Conservation (phyloP, 2,113 vertebrate species). For the Microtus montanus region DNA sequence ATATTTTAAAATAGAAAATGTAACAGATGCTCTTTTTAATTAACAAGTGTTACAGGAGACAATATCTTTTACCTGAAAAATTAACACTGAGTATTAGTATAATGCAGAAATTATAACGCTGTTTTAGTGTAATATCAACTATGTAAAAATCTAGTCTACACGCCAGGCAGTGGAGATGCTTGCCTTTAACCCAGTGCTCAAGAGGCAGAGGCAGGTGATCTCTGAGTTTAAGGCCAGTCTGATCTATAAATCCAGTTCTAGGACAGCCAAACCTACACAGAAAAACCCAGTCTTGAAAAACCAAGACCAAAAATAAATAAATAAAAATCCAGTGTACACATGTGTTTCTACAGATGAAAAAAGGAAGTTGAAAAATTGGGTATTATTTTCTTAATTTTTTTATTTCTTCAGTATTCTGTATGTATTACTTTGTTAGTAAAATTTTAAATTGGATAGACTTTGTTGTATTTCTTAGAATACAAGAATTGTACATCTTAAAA, state of each 20-base stretch:
- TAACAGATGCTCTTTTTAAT: background rate
- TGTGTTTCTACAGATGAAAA: background rate
- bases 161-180: background rate
- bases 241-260: background rate
- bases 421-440: constrained; percentile 5
- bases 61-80: constrained; percentile 10
- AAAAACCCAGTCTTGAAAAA: background rate
- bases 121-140: constrained; percentile 11
- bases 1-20: background rate
- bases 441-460: constrained; percentile 40
- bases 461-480: background rate
- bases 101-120: constrained; percentile 3
- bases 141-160: constrained; percentile 11
- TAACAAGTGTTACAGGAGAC: background rate
- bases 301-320: background rate
- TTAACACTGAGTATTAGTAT: background rate
- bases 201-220: background rate
- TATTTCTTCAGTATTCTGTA: constrained; percentile 20
- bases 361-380: background rate
- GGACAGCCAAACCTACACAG: background rate
- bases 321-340: background rate
- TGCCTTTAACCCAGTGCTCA: background rate
- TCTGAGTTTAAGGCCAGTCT: background rate
- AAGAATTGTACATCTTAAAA: constrained; percentile 7
- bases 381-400: constrained; percentile 36